Evolutionary conservation across 2,113 vertebrate genomes (phyloP), one percentile per base, ranked within the genome.

Genomic region (Maccullochella peelii): DNA sequence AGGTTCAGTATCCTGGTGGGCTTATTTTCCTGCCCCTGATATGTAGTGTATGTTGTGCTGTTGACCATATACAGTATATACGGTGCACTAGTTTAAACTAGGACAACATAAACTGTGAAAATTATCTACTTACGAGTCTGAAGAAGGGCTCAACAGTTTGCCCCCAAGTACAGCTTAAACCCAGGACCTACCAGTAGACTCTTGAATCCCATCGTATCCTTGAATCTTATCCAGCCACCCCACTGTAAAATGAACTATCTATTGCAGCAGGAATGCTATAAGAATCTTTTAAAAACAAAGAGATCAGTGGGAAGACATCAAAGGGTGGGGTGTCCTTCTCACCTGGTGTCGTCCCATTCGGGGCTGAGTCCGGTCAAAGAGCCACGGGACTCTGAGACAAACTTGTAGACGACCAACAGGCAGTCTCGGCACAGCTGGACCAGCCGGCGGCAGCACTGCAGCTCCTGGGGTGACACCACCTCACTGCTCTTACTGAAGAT

Each of bases 401-500:
- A 97, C 95, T 98, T 99, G 96, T 99, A 99, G 90, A 98, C 97
- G 76, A 99, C 96, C 70, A 99, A 94, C 89, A 99, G 95, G 92
- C 98, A 99, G 94, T 98, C 97, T 83, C 98, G 96, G 86, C 98
- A 99, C 83, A 99, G 97, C 93, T 98, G 97, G 11, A 99, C 98
- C 91, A 99, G 91, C 80, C 97, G 96, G 79, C 96, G 97, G 94
- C 98, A 99, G 90, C 98, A 99, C 78, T 97, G 97, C 88, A 98
- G 95, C 92, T 96, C 95, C 93, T 96, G 96, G 2, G 97, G 95
- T 27, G 97, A 97, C 90, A 98, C 94, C 81, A 96, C 87, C 87
- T 99, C 98, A 0, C 96, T 96, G 95, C 95, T 96, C 94, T 96
- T 98, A 90, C 88, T 97, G 94, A 99, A 97, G 88, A 97, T 96